phyloP scores from a whole-genome alignment of 2,888 invertebrate genomes.

The Morpho helenor region DNA sequence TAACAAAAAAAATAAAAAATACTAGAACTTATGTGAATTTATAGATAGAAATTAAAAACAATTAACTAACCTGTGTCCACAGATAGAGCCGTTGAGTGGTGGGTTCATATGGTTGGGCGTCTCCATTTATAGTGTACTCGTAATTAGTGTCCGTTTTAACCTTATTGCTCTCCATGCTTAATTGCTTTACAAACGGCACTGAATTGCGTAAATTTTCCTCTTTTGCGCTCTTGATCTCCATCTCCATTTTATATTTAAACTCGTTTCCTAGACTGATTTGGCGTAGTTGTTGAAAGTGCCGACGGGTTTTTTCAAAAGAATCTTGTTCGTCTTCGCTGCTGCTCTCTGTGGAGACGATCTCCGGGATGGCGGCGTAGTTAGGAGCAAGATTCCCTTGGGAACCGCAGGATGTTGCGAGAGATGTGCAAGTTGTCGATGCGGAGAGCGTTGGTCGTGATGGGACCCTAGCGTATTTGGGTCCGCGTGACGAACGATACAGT shows the following conservation, averaged over 20 bases:
- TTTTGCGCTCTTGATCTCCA: constrained; percentile 81
- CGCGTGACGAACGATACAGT: constrained; percentile 54
- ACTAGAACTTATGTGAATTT: no score
- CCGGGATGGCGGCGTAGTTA: constrained; percentile 66
- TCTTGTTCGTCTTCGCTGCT: constrained; percentile 75
- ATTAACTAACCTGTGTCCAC: constrained; percentile 62
- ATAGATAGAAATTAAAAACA: no score
- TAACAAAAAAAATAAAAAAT: no score
- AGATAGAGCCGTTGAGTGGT: constrained; percentile 76
- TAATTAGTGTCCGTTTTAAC: constrained; percentile 69
- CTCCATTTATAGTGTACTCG: constrained; percentile 52
- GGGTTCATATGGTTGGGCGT: constrained; percentile 64
- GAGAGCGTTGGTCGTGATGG: constrained; percentile 75
- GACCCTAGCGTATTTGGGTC: constrained; percentile 71
- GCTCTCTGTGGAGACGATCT: constrained; percentile 64
- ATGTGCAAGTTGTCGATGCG: constrained; percentile 80
- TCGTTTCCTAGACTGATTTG: constrained; percentile 82
- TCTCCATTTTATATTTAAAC: constrained; percentile 81
- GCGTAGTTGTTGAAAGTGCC: constrained; percentile 81
- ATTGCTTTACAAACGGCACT: constrained; percentile 80
- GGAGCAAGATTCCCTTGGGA: constrained; percentile 68
- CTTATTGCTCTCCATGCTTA: constrained; percentile 79
- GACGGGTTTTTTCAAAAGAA: constrained; percentile 78
- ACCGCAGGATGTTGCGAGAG: constrained; percentile 75
- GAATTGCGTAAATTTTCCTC: constrained; percentile 80